These are phyloP conservation scores for Neogobius melanostomus DNA, from an alignment of 2,113 vertebrate genomes.

Conservation along the genomic window DNA sequence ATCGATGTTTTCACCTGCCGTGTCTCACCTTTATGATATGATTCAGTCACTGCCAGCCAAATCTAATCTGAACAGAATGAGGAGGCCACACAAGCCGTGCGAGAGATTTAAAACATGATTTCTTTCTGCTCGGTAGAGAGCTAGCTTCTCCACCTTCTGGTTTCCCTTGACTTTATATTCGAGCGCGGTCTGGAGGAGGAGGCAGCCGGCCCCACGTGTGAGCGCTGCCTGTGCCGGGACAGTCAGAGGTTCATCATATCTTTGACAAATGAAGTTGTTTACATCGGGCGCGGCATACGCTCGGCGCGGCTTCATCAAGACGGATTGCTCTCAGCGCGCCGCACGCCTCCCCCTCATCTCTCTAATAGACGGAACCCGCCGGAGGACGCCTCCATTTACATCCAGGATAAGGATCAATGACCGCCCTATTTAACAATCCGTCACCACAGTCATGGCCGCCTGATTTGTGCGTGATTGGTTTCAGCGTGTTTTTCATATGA, in stretches of 20 bases:
- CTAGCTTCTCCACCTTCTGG: too few relatives aligned
- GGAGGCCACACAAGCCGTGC: too few relatives aligned
- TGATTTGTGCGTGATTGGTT: conserved; percentile 31
- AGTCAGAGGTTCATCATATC: conserved; percentile 64
- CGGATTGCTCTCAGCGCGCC: conserved; percentile 66
- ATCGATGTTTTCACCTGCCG: too few relatives aligned
- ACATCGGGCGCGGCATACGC: conserved; percentile 50
- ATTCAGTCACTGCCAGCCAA: too few relatives aligned
- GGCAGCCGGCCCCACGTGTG: conserved; percentile 15
- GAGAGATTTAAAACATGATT: too few relatives aligned
- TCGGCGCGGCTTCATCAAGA: conserved; percentile 61
- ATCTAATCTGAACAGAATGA: too few relatives aligned
- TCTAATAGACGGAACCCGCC: conserved; percentile 49
- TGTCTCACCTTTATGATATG: too few relatives aligned
- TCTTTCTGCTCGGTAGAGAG: too few relatives aligned
- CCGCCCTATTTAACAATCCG: conserved; percentile 56
- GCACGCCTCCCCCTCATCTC: conserved; percentile 58
- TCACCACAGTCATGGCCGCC: conserved; percentile 44
- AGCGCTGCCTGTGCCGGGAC: conserved; percentile 31
- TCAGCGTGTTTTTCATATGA: conserved; percentile 19
- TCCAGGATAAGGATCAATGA: conserved; percentile 66
- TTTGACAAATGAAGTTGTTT: conserved; percentile 73
- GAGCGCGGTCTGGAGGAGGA: conserved; percentile 9
- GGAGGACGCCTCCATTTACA: conserved; percentile 63
- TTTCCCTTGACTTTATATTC: not conserved